A percentile compares a stretch with the other conserved stretches of the same genome.
phyloP scores from a whole-genome alignment of 2,888 invertebrate species.

The Acleris cristana region DNA sequence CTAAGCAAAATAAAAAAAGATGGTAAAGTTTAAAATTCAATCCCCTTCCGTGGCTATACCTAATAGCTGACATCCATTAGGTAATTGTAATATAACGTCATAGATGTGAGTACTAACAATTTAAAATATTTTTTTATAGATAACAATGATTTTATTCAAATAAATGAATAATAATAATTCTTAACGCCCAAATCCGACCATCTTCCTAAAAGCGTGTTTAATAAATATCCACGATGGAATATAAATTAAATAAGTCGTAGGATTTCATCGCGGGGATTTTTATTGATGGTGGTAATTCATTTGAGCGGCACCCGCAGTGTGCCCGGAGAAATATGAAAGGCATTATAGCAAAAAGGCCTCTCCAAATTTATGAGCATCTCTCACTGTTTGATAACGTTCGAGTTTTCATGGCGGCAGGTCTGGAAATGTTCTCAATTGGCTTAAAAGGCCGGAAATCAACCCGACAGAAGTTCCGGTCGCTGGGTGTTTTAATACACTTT shows the following conservation, averaged over 20 bases:
- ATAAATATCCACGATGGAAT: constrained; percentile 81
- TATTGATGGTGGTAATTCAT: constrained; percentile 83
- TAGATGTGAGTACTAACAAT: too few relatives aligned
- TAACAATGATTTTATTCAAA: neutral
- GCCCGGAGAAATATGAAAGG: constrained; percentile 81
- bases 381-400: constrained; percentile 73
- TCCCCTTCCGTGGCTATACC: too few relatives aligned
- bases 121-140: neutral
- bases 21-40: neutral
- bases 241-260: constrained; percentile 82
- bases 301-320: constrained; percentile 81
- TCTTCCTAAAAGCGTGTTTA: constrained; percentile 61
- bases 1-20: neutral
- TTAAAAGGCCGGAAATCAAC: constrained; percentile 59
- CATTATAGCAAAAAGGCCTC: constrained; percentile 82
- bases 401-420: constrained; percentile 62
- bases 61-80: too few relatives aligned
- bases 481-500: constrained; percentile 36
- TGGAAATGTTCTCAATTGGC: constrained; percentile 61
- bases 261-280: constrained; percentile 78
- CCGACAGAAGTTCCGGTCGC: constrained; percentile 42
- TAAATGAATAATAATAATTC: neutral
- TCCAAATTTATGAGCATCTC: constrained; percentile 80
- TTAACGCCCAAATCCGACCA: constrained; percentile 8
- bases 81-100: too few relatives aligned